These are phyloP conservation scores for Brienomyrus brachyistius DNA, from an alignment of 2,113 vertebrate species.

Conservation along the genomic window DNA sequence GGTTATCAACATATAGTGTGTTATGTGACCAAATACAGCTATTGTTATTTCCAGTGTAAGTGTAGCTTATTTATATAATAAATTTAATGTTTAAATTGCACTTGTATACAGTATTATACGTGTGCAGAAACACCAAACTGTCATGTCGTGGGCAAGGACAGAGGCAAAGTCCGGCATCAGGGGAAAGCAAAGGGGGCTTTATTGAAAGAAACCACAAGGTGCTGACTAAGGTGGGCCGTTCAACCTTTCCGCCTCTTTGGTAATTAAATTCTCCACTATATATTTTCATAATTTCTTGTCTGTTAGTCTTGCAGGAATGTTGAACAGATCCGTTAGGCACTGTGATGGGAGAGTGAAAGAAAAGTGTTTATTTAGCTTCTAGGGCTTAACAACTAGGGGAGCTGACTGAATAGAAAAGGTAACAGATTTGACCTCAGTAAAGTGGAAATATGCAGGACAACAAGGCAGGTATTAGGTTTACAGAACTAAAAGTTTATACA, in stretches of 20 bases:
- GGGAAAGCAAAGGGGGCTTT: too few species aligned
- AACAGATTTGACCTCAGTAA: too few species aligned
- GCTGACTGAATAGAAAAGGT: neutral
- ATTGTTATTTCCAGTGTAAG: too few species aligned
- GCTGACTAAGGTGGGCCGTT: constrained; percentile 69
- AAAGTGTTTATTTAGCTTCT: neutral
- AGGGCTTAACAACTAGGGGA: neutral
- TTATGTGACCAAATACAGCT: too few species aligned
- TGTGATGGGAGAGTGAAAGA: neutral
- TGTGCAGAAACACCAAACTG: too few species aligned
- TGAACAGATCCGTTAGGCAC: neutral
- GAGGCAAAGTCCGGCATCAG: too few species aligned
- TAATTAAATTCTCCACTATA: neutral
- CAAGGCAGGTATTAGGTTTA: neutral
- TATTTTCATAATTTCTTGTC: neutral
- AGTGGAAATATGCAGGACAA: too few species aligned
- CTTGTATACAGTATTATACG: too few species aligned
- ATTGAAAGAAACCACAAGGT: constrained; percentile 40
- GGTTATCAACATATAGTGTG: too few species aligned
- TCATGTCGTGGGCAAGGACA: too few species aligned
- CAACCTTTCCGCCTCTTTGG: neutral
- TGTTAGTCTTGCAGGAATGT: neutral
- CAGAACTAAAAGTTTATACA: neutral
- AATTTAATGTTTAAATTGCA: too few species aligned
- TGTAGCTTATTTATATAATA: too few species aligned